Evolutionary conservation across 53 echinoderm and acorn worm species (phyloP), one percentile per base, ranked within the genome.

Genomic region (Astropecten irregularis): DNA sequence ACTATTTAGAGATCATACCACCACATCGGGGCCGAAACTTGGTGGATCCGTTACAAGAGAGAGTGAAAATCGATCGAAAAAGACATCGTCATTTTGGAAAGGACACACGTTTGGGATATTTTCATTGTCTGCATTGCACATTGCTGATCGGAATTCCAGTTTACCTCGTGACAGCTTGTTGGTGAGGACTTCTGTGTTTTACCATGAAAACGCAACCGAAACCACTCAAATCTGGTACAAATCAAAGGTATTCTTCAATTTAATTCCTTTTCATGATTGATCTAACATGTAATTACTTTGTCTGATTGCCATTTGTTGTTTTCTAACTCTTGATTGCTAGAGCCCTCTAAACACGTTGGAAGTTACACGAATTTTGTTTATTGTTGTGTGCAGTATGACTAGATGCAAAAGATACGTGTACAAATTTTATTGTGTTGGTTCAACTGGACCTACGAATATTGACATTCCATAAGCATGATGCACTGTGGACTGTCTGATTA

Each of bases 1-100:
- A 79, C 79, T 79, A 62, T 62, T 62, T 79, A 79, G 79, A 79
- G 35, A 39, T 74, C 35, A 57, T 16, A 58, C 58, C 58, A 57
- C 74, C 74, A 62, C 15, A 46, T 62, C 49, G 63, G 79, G 79
- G 79, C 79, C 46, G 56, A 32, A 31, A 37, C 46, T n/a, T 47
- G 23, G 79, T 44, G 62, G 49, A 49, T 79, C 51, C 51, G 74
- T 23, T 55, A 7, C 32, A 53, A 20, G 46, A 42, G 9, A 48
- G 21, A 34, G 29, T 31, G 30, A 18, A 61, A 79, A 46, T 6
- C 30, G 49, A 32, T 18, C 19, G 52, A 51, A 48, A 34, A 68
- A n/a, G n/a, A 68, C 46, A 14, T 31, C 40, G 40, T 34, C 46
- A 46, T 63, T 79, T 79, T 6, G 62, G 60, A 49, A 30, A 61